Evolutionary conservation across 2,797 vertebrate genomes (phyloP), one percentile per base, ranked within the genome.

Genomic region (Microcaecilia unicolor): DNA sequence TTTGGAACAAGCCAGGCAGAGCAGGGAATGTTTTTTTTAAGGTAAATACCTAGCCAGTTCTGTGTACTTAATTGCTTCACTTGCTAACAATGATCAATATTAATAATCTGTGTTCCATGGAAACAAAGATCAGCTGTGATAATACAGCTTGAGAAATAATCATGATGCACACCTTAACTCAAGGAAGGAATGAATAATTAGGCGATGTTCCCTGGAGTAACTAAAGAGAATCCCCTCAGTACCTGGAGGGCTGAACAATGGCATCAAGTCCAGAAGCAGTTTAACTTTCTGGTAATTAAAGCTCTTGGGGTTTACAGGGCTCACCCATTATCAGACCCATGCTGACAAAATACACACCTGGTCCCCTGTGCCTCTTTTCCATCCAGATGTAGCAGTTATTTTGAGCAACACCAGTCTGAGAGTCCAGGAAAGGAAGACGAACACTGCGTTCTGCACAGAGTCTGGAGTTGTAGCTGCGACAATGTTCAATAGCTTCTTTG

Each of bases 311-410:
- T 26, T 26, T 59, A 38, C 28, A 23, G 8, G 38, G 43, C 43
- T 41, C 38, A 41, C 38, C 43, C 39, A 30, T 26, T n/a, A 5
- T n/a, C 31, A 33, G 30, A 15, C 1, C 12, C 36, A 25, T 24
- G n/a, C 28, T 29, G 32, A 43, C 26, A 23, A 30, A 28, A 25
- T 32, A 13, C 0, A 55, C 57, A 96, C 94, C 94, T 52, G 94
- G 93, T 50, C 91, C 91, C 37, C 94, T 86, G 55, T 98, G 94
- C 67, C 93, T 85, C 48, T 91, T 92, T 57, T 98, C 93, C 93
- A 97, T 98, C 94, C 94, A 98, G 76, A 98, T 97, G 83, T 97
- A 97, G 81, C 94, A 98, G 76, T 98, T 98, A 81, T 95, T 98
- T 70, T 98, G 94, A 42, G 94, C 93, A 18, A 97, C 94, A 1